phyloP scores from a whole-genome alignment of 1,140 invertebrate genomes.

The Zaprionus davidi region DNA sequence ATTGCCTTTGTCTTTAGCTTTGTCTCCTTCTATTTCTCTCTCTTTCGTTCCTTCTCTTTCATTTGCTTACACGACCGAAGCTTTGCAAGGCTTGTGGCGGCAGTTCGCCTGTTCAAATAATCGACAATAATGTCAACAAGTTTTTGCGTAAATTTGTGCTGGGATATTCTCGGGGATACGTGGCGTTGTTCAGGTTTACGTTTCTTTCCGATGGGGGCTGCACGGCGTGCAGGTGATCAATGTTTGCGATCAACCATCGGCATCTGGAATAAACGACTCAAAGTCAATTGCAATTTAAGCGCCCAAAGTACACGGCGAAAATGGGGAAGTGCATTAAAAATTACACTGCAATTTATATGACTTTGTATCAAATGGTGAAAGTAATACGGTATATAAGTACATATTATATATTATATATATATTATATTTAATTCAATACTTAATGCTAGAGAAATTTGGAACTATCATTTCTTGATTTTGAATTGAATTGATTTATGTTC shows the following conservation, averaged over 20 bases:
- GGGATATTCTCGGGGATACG: slow-evolving; percentile 6
- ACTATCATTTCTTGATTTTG: background rate
- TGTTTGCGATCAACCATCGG: slow-evolving; percentile 61
- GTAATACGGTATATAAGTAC: too few species aligned
- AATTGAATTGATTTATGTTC: background rate
- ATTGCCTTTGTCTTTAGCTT: slow-evolving; percentile 56
- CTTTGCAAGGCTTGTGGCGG: slow-evolving; percentile 35
- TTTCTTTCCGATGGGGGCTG: slow-evolving; percentile 4
- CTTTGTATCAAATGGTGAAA: too few species aligned
- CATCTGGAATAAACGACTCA: slow-evolving; percentile 58
- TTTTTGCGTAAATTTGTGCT: slow-evolving; percentile 47
- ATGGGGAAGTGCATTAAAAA: background rate
- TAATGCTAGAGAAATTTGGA: background rate
- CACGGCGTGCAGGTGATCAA: slow-evolving; percentile 69
- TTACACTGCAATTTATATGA: background rate
- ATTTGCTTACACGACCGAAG: slow-evolving; percentile 73
- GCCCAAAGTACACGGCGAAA: slow-evolving; percentile 46
- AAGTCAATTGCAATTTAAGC: slow-evolving; percentile 65
- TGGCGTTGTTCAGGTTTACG: background rate
- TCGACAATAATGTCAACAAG: slow-evolving; percentile 80
- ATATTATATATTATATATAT: too few species aligned
- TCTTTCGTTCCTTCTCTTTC: slow-evolving; percentile 48
- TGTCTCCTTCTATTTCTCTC: slow-evolving; percentile 6
- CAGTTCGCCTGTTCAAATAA: slow-evolving; percentile 69
- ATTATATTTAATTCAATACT: too few species aligned